Evolutionary conservation across 2,888 invertebrate genomes (phyloP), one percentile per base, ranked within the genome.

Genomic region (Tinea trinotella): DNA sequence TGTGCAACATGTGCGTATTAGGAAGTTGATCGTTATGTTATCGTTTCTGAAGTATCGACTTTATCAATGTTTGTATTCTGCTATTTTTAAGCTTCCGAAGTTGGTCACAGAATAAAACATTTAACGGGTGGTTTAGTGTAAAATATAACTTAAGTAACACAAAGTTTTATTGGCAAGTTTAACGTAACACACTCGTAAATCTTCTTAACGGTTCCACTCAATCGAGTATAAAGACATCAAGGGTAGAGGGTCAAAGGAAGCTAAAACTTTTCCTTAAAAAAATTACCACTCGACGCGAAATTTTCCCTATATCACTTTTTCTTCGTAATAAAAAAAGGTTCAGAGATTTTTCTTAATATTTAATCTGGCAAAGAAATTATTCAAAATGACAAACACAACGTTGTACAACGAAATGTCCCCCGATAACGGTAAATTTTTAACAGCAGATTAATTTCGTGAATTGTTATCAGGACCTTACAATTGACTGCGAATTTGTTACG

Each of bases 381-480:
- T 24, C 22, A 24, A 50, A 50, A 24, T 40, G 20, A 35, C 34
- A 54, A 54, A 49, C 34, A 40, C 18, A 17, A 40, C 19, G 17
- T 24, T 50, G 50, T 24, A n/a, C 17, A 18, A 20, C n/a, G 10
- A 17, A 18, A 48, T 12, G 48, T 48, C 70, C 69, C 64, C 62
- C 64, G 63, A 62, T 64, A 65, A 64, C 59, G 57, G 66, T 62
- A 19, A 48, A 53, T 24, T 69, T 71, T 78, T 76, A 76, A 70
- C 67, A 67, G 64, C 67, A 76, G 79, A 84, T 83, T 83, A 83
- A 83, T 84, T 77, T 68, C 70, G 69, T 64, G 70, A 83, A 79
- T 78, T 76, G 79, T 81, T 84, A 85, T 85, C 84, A 74, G 65
- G 72, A 77, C 75, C 76, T 76, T 76, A 79, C 81, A 82, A 85